Evolutionary conservation across 2,888 invertebrate genomes (phyloP).

Genomic region (Pseudoips prasinana): DNA sequence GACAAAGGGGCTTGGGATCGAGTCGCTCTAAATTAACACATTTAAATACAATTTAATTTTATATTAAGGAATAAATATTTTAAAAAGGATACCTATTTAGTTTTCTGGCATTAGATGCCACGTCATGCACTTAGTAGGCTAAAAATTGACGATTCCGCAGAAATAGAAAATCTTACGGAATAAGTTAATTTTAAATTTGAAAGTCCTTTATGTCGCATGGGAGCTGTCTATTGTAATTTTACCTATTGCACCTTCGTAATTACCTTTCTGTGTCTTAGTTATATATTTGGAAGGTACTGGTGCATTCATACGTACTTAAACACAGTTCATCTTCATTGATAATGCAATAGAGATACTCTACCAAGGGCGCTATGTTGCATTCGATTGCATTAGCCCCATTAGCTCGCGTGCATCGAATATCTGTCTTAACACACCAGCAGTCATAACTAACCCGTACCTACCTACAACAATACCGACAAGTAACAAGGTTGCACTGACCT

Average conservation of each 20-base stretch:
- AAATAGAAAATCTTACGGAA: no score
- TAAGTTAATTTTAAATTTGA: no score
- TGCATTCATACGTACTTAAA: constrained; percentile 9
- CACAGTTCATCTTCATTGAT: constrained; percentile 38
- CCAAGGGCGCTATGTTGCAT: constrained; percentile 36
- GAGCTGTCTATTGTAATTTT: neutral
- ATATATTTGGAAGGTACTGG: constrained; percentile 10
- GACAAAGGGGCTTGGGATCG: no score
- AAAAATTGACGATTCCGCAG: no score
- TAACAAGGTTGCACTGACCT: constrained; percentile 26
- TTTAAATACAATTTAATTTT: no score
- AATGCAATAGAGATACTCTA: constrained; percentile 37
- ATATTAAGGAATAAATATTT: no score
- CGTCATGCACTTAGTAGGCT: no score
- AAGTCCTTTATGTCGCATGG: no score
- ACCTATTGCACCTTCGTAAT: neutral
- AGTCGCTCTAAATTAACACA: no score
- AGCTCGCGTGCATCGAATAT: constrained; percentile 30
- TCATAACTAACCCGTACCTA: constrained; percentile 6
- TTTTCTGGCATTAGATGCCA: no score
- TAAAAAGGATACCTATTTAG: no score
- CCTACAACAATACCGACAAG: constrained; percentile 15
- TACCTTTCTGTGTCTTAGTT: no score
- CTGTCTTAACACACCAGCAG: constrained; percentile 14
- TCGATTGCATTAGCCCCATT: constrained; percentile 46